Percentiles rank a stretch among this genome's conserved stretches.
Evolutionary conservation across 2,888 invertebrate genomes (phyloP).

Genomic region (Nephrocerus scutellatus): DNA sequence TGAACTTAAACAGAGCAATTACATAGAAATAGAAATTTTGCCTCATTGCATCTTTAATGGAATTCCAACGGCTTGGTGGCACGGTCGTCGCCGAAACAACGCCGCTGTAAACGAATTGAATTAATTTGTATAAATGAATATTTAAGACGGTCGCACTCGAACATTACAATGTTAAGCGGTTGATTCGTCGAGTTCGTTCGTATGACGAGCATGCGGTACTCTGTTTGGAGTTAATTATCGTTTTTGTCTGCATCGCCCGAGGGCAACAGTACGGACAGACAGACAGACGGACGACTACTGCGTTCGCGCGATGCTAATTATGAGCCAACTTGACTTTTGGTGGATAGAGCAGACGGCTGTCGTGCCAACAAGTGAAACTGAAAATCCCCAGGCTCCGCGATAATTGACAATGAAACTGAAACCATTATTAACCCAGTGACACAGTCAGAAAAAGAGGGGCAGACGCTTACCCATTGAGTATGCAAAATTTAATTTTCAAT

Average conservation of each 20-base stretch:
- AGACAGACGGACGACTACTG: constrained; percentile 4
- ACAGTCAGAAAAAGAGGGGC: too few relatives aligned
- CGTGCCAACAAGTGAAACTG: constrained; percentile 4
- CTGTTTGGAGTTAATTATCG: too few relatives aligned
- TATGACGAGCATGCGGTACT: too few relatives aligned
- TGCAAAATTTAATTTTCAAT: constrained; percentile 6
- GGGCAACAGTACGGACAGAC: constrained; percentile 4
- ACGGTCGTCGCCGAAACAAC: too few relatives aligned
- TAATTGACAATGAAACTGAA: constrained; percentile 6
- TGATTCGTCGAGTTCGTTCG: constrained; percentile 14
- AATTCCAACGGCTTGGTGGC: too few relatives aligned
- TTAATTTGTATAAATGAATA: constrained; percentile 46
- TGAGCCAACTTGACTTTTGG: not conserved
- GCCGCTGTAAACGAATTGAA: constrained; percentile 39
- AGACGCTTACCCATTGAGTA: constrained; percentile 6
- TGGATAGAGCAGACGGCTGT: constrained; percentile 14
- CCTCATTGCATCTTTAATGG: too few relatives aligned
- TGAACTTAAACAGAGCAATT: too few relatives aligned
- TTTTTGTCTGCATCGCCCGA: too few relatives aligned
- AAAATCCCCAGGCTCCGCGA: not conserved
- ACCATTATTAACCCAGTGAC: constrained; percentile 16
- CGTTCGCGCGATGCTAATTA: not conserved
- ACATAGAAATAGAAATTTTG: too few relatives aligned
- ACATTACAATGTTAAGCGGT: too few relatives aligned
- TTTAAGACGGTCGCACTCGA: constrained; percentile 34